Evolutionary conservation across 2,797 vertebrate species (phyloP).

Genomic region (Pipistrellus pipistrellus): DNA sequence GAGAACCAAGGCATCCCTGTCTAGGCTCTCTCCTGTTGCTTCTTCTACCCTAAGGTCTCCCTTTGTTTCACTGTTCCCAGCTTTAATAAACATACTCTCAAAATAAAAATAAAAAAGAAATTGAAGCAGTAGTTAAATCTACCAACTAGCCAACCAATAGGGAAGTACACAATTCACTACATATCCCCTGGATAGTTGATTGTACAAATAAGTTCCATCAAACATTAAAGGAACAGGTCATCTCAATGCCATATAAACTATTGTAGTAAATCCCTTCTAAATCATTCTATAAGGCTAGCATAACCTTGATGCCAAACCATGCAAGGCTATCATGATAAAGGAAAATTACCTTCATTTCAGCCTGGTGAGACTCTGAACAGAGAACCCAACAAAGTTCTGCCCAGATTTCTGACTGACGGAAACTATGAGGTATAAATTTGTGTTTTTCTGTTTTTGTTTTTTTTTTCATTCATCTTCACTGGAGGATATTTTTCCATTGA

Average conservation of each 20-base stretch:
- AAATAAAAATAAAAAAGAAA: too few relatives aligned
- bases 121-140: not conserved
- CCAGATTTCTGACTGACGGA: not conserved
- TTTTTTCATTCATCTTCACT: too few relatives aligned
- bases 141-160: not conserved
- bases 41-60: too few relatives aligned
- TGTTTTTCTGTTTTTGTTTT: not conserved
- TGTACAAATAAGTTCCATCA: not conserved
- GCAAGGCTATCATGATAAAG: not conserved
- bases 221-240: slow-evolving; percentile 18
- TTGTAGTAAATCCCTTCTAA: not conserved
- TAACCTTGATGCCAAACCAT: not conserved
- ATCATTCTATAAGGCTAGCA: not conserved
- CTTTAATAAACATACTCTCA: too few relatives aligned
- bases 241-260: not conserved
- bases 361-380: not conserved
- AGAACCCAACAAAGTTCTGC: not conserved
- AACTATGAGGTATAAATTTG: not conserved
- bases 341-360: slow-evolving; percentile 29
- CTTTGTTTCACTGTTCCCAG: too few relatives aligned
- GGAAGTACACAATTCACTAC: not conserved
- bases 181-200: not conserved
- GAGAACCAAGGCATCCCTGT: too few relatives aligned
- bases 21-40: too few relatives aligned
- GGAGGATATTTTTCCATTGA: too few relatives aligned